phyloP scores from a whole-genome alignment of 2,113 vertebrate species.

The Anhinga rufa region DNA sequence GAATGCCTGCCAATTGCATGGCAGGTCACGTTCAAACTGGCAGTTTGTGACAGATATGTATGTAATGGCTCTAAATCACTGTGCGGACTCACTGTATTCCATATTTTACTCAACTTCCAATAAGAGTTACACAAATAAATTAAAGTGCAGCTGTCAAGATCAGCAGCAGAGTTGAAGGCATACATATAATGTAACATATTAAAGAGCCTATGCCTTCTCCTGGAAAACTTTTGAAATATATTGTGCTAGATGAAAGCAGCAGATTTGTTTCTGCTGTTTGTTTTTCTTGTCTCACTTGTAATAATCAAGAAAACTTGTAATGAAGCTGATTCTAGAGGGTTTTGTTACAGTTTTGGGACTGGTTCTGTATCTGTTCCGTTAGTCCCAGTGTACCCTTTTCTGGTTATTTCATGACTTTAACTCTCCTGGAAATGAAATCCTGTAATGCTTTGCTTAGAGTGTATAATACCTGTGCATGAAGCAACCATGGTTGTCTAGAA shows the following conservation, averaged over 20 bases:
- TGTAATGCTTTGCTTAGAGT: not conserved
- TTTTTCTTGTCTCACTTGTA: not conserved
- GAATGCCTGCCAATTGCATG: not conserved
- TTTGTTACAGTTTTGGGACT: not conserved
- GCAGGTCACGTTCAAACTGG: constrained; percentile 37
- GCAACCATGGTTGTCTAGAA: not conserved
- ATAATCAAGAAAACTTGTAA: not conserved
- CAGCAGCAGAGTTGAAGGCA: constrained; percentile 45
- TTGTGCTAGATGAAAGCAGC: not conserved
- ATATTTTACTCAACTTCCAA: constrained; percentile 37
- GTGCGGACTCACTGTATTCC: not conserved
- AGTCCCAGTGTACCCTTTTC: not conserved
- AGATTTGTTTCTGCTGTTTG: not conserved
- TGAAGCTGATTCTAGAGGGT: not conserved
- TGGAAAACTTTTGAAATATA: not conserved
- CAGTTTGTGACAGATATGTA: constrained; percentile 25
- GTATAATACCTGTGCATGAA: not conserved
- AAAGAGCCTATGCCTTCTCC: not conserved
- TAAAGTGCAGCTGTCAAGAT: constrained; percentile 61
- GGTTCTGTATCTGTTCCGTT: not conserved
- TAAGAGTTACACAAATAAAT: constrained; percentile 56
- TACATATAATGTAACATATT: not conserved
- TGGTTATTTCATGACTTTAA: not conserved
- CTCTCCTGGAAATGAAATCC: not conserved
- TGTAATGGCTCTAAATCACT: constrained; percentile 26